Evolutionary conservation across 1,140 invertebrate genomes (phyloP).

Genomic region (Cydia amplana): DNA sequence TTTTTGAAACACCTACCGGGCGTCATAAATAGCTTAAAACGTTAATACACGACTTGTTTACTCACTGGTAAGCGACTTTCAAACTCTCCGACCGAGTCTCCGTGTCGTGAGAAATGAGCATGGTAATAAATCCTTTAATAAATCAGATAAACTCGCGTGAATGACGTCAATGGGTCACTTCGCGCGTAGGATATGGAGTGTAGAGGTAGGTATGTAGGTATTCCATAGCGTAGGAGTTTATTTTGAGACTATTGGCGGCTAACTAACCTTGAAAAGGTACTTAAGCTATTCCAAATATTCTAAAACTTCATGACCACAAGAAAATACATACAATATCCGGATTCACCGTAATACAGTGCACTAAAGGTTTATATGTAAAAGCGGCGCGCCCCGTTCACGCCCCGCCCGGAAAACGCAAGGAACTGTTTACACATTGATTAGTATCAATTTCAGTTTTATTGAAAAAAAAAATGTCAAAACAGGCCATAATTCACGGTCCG

Average conservation of each 20-base stretch:
- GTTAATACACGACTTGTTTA: slow-evolving; percentile 9
- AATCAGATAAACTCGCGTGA: not conserved
- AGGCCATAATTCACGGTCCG: not conserved
- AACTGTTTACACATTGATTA: no score
- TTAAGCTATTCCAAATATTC: not conserved
- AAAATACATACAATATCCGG: not conserved
- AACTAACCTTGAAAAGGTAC: not conserved
- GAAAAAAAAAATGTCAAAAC: no score
- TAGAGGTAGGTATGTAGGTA: no score
- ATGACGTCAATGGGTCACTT: slow-evolving; percentile 9
- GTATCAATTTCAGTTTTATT: no score
- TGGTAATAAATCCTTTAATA: not conserved
- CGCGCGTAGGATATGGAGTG: not conserved
- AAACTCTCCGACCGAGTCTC: not conserved
- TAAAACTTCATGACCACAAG: not conserved
- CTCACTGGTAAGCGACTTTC: not conserved
- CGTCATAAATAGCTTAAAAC: not conserved
- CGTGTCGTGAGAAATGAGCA: not conserved
- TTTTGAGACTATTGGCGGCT: not conserved
- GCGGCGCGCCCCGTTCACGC: no score
- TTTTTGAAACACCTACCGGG: not conserved
- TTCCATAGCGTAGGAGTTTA: slow-evolving; percentile 3
- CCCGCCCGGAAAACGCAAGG: no score
- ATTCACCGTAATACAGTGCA: not conserved
- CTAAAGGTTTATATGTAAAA: no score